Percentiles rank a stretch among this genome's conserved stretches.
These are phyloP conservation scores for Zapornia atra DNA, from an alignment of 2,113 vertebrate species.

Conservation along the genomic window DNA sequence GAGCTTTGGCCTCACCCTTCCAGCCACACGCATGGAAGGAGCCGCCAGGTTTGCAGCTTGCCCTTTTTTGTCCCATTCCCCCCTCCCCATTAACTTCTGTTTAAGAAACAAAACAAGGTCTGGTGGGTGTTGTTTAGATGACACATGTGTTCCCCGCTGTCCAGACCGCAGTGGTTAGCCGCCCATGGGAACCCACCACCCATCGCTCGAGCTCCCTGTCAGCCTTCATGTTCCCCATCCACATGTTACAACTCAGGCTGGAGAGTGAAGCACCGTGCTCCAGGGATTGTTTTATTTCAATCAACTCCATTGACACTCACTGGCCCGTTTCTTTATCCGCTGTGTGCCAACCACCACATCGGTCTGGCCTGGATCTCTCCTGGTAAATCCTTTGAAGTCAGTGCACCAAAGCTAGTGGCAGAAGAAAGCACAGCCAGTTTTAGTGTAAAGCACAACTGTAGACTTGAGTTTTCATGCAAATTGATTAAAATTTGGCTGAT, in stretches of 20 bases:
- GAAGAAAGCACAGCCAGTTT: neutral
- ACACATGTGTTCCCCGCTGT: neutral
- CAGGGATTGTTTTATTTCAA: neutral
- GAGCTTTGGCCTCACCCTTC: neutral
- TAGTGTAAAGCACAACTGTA: neutral
- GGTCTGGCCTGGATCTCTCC: too few species aligned
- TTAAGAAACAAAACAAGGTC: neutral
- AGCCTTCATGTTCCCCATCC: neutral
- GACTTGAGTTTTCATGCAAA: neutral
- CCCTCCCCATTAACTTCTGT: neutral
- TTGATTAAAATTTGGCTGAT: neutral
- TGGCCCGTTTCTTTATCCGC: neutral
- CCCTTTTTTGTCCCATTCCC: neutral
- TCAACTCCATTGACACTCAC: neutral
- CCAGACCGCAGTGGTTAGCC: neutral
- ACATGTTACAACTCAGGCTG: too few species aligned
- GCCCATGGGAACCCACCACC: neutral
- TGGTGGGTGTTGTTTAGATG: neutral
- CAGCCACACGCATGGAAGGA: neutral
- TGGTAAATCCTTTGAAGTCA: neutral
- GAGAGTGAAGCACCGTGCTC: fast-evolving
- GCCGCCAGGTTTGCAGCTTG: neutral
- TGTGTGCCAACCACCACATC: neutral
- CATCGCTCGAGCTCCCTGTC: neutral
- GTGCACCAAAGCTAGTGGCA: neutral